phyloP scores from a whole-genome alignment of 2,888 invertebrate genomes.

The Lordiphosa andalusiaca region DNA sequence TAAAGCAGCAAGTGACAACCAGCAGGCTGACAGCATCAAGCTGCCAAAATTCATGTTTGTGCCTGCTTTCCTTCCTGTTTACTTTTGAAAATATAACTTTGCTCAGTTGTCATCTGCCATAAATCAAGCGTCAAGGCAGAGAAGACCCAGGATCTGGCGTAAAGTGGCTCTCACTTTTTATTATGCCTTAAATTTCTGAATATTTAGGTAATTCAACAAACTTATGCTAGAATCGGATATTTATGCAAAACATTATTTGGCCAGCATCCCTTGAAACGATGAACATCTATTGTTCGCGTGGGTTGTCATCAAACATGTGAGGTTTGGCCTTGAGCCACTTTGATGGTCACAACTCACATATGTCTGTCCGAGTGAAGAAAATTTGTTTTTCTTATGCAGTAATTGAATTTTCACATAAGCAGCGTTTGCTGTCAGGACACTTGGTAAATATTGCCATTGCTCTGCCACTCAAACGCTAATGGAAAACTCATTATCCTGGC shows the following conservation, averaged over 20 bases:
- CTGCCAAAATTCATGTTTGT: too few species aligned
- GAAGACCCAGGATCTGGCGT: too few species aligned
- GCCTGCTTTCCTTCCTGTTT: conserved; percentile 12
- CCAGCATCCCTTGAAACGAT: conserved; percentile 12
- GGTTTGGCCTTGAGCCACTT: background rate
- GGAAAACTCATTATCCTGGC: conserved; percentile 62
- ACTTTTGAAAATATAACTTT: conserved; percentile 19
- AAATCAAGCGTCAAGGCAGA: conserved; percentile 44
- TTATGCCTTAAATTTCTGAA: conserved; percentile 45
- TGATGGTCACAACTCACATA: conserved; percentile 12
- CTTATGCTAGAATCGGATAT: too few species aligned
- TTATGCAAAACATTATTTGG: too few species aligned
- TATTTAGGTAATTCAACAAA: conserved; percentile 10
- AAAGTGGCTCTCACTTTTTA: conserved; percentile 6
- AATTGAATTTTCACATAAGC: conserved; percentile 63
- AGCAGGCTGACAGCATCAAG: background rate
- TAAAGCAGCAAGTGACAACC: conserved; percentile 37
- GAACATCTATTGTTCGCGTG: conserved; percentile 21
- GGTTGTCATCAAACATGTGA: conserved; percentile 10
- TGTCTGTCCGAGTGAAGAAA: conserved; percentile 3
- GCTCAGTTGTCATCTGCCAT: conserved; percentile 50
- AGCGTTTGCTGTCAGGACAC: conserved; percentile 9
- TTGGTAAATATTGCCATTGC: conserved; percentile 50
- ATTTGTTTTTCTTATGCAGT: conserved; percentile 39
- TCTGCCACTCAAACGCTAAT: conserved; percentile 59